These are phyloP conservation scores for Ramphastos sulfuratus DNA, from an alignment of 2,113 vertebrate species.

Conservation along the genomic window DNA sequence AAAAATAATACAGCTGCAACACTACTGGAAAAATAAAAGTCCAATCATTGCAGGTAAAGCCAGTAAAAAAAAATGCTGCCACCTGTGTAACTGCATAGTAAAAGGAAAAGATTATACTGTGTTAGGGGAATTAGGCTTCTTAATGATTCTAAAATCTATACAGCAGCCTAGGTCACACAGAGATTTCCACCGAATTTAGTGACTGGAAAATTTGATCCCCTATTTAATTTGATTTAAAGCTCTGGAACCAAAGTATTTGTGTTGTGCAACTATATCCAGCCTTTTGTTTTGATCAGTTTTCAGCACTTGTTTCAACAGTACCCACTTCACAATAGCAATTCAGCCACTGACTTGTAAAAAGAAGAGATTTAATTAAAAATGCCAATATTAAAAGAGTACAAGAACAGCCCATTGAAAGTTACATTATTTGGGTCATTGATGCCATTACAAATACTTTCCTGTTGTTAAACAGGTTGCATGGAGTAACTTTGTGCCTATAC, in stretches of 20 bases:
- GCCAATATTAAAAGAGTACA: conserved; percentile 33
- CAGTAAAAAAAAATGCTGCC: not conserved
- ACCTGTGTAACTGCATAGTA: not conserved
- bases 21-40: not conserved
- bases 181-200: conserved; percentile 44
- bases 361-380: conserved; percentile 60
- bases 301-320: conserved; percentile 20
- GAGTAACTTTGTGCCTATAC: not conserved
- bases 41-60: not conserved
- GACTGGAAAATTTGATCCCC: conserved; percentile 43
- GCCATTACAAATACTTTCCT: conserved; percentile 1
- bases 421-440: conserved; percentile 39
- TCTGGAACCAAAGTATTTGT: conserved; percentile 46
- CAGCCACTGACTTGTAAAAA: conserved; percentile 16
- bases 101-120: conserved; percentile 15
- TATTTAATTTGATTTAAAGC: conserved; percentile 57
- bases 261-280: not conserved
- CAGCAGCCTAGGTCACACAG: not conserved
- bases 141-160: conserved; percentile 60
- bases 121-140: conserved; percentile 31
- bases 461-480: not conserved
- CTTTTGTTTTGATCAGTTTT: conserved; percentile 53
- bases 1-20: not conserved
- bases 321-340: not conserved
- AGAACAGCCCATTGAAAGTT: not conserved